Evolutionary conservation across 2,113 vertebrate species (phyloP).

Genomic region (Psilopsiagon aurifrons): DNA sequence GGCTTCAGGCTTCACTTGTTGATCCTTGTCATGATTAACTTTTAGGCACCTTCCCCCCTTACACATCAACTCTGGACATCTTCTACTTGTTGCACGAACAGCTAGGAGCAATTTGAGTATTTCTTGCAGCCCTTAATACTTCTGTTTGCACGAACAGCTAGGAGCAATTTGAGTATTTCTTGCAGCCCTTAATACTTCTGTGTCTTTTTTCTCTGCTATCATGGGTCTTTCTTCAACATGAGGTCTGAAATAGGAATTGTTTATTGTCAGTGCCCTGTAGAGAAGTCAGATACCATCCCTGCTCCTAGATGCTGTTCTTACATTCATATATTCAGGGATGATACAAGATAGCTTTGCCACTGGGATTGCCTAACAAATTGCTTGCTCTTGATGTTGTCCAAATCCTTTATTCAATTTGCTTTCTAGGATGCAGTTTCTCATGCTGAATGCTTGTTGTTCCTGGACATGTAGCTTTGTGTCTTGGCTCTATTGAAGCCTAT

Average conservation of each 20-base stretch:
- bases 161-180: not conserved
- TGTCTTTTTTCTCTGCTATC: not conserved
- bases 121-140: not conserved
- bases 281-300: not conserved
- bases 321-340: not conserved
- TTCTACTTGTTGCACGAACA: not conserved
- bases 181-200: not conserved
- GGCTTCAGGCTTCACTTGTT: not conserved
- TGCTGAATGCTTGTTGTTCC: not conserved
- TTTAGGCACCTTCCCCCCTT: not conserved
- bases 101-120: not conserved
- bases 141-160: not conserved
- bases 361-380: conserved; percentile 17
- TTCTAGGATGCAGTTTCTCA: not conserved
- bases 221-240: not conserved
- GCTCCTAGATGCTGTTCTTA: not conserved
- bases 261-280: not conserved
- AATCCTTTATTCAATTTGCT: not conserved
- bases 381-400: not conserved
- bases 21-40: not conserved
- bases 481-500: not conserved
- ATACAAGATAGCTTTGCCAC: not conserved
- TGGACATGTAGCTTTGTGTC: not conserved
- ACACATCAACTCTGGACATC: not conserved
- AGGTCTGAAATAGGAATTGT: not conserved